Conservation (phyloP, 92 coral and sea anemone genomes). For the Porites lobata region DNA sequence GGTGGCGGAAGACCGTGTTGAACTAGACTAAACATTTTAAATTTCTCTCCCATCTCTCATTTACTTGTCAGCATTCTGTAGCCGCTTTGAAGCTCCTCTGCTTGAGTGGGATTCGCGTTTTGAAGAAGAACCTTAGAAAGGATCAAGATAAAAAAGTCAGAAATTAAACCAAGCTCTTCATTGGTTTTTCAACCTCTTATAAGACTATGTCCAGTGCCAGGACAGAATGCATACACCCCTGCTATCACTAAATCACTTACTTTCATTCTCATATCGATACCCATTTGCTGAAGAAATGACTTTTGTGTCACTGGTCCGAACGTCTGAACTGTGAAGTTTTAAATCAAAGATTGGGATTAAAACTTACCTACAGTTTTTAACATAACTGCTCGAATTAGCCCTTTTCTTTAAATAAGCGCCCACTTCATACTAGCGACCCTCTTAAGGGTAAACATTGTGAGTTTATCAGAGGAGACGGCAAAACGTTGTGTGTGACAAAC, state of each 20-base stretch:
- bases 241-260: conserved; percentile 25
- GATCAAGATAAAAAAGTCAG: background rate
- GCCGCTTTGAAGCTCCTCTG: conserved; percentile 84
- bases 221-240: too few relatives aligned
- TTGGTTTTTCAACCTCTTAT: too few relatives aligned
- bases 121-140: conserved; percentile 71
- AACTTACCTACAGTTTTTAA: too few relatives aligned
- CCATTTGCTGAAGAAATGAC: conserved; percentile 88
- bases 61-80: conserved; percentile 81
- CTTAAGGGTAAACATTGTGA: too few relatives aligned
- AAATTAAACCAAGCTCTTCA: too few relatives aligned
- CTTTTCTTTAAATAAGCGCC: too few relatives aligned
- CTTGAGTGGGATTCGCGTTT: conserved; percentile 83
- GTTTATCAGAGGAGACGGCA: too few relatives aligned
- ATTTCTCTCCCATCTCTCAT: conserved; percentile 94
- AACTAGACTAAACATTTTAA: conserved; percentile 83
- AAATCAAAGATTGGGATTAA: too few relatives aligned
- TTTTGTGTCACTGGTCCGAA: conserved; percentile 90
- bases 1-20: conserved; percentile 73
- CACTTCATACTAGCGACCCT: too few relatives aligned
- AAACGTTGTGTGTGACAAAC: too few relatives aligned
- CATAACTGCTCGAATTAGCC: too few relatives aligned
- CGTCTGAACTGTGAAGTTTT: conserved; percentile 57
- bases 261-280: conserved; percentile 91
- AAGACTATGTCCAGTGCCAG: too few relatives aligned